These are phyloP conservation scores for Pycnonotus jocosus DNA, from an alignment of 2,113 vertebrate species.

Conservation along the genomic window DNA sequence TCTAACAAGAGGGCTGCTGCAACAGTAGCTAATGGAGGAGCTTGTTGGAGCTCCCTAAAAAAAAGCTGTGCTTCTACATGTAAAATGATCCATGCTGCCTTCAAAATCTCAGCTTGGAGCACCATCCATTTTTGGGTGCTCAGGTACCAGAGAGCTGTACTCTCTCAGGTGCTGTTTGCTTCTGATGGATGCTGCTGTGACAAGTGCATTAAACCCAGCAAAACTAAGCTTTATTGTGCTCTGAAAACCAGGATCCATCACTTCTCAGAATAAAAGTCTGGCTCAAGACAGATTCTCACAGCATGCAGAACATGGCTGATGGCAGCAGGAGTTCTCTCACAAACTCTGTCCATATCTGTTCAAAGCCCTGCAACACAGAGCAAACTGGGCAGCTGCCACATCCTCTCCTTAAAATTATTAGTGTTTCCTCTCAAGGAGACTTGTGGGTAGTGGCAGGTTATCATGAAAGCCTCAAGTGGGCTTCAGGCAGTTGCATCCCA, in stretches of 20 bases:
- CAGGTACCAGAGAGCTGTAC: not conserved
- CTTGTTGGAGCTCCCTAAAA: not conserved
- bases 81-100: not conserved
- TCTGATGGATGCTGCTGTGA: not conserved
- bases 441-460: not conserved
- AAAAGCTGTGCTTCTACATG: not conserved
- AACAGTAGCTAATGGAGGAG: not conserved
- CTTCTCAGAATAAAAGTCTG: not conserved
- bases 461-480: not conserved
- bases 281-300: not conserved
- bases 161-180: not conserved
- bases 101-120: not conserved
- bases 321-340: not conserved
- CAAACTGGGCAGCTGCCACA: not conserved
- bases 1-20: not conserved
- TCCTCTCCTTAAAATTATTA: not conserved
- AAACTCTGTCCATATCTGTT: accelerated
- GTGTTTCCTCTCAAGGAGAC: not conserved
- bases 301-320: not conserved
- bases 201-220: not conserved
- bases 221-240: not conserved
- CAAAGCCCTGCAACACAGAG: not conserved
- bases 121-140: not conserved
- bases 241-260: not conserved
- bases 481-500: not conserved